Percentiles rank a stretch among this genome's conserved stretches.
Evolutionary conservation across 2,797 vertebrate species (phyloP).

Genomic region (Urocyon cinereoargenteus): DNA sequence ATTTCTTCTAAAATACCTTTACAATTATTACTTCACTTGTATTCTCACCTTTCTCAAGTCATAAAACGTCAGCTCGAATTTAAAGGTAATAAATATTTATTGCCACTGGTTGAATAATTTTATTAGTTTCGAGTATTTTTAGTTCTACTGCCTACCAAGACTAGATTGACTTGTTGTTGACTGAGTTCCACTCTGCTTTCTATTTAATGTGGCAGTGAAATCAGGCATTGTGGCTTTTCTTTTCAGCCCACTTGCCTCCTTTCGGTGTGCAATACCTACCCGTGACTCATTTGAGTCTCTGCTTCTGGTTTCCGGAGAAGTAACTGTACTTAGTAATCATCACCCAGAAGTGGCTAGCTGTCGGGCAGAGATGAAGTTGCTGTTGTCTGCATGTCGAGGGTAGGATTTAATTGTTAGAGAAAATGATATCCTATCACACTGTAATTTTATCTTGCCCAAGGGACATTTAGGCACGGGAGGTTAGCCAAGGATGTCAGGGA

Average conservation of each 20-base stretch:
- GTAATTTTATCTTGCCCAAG: constrained; percentile 75
- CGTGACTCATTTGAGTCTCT: not conserved
- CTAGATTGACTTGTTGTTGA: not conserved
- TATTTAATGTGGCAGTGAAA: constrained; percentile 25
- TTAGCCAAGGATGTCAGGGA: constrained; percentile 65
- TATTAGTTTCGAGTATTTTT: constrained; percentile 53
- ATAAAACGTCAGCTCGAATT: constrained; percentile 21
- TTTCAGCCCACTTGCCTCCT: not conserved
- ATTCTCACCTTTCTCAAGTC: constrained; percentile 15
- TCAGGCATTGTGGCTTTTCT: not conserved
- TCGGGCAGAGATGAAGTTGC: constrained; percentile 51
- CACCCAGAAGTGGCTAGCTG: not conserved
- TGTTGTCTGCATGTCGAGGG: constrained; percentile 54
- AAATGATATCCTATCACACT: constrained; percentile 69
- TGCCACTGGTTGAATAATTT: not conserved
- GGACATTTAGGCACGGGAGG: constrained; percentile 70
- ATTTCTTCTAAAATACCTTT: constrained; percentile 52
- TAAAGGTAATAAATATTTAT: constrained; percentile 41
- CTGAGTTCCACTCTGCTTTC: constrained; percentile 31
- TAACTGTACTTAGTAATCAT: constrained; percentile 18
- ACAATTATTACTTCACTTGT: not conserved
- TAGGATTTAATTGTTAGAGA: constrained; percentile 76
- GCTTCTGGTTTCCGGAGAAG: constrained; percentile 54
- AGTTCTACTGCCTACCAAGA: not conserved
- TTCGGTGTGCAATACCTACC: not conserved